These are phyloP conservation scores for Pocillopora damicornis DNA, from an alignment of 64 coral and sea anemone genomes.

Conservation along the genomic window DNA sequence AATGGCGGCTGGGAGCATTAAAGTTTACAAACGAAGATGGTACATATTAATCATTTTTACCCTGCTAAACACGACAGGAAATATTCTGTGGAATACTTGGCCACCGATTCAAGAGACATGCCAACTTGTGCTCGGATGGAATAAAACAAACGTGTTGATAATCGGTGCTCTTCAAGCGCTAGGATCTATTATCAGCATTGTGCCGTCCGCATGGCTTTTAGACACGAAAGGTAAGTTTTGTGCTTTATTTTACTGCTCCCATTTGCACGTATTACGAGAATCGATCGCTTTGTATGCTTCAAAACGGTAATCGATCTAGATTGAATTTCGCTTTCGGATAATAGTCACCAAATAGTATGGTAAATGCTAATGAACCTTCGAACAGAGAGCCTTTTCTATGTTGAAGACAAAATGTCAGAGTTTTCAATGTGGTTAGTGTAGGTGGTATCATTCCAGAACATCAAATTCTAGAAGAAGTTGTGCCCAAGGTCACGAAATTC, in stretches of 20 bases:
- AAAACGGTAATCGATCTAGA: too few relatives aligned
- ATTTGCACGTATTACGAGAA: background rate
- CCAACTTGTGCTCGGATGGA: slow-evolving; percentile 78
- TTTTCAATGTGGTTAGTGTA: too few relatives aligned
- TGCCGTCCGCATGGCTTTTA: slow-evolving; percentile 83
- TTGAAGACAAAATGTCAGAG: too few relatives aligned
- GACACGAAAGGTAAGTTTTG: slow-evolving; percentile 79
- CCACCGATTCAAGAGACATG: slow-evolving; percentile 88
- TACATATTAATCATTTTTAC: slow-evolving; percentile 82
- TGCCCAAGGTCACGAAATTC: too few relatives aligned
- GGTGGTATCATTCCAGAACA: too few relatives aligned
- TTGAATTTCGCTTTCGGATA: too few relatives aligned
- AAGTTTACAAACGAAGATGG: slow-evolving; percentile 78
- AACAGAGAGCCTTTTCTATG: too few relatives aligned
- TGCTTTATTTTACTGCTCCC: background rate
- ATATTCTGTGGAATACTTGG: slow-evolving; percentile 96
- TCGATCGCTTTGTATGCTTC: background rate
- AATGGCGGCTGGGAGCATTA: slow-evolving; percentile 35
- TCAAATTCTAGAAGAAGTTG: too few relatives aligned
- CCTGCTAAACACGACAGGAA: slow-evolving; percentile 70
- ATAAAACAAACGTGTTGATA: slow-evolving; percentile 78
- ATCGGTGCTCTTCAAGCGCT: slow-evolving; percentile 86
- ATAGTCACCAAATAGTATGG: too few relatives aligned
- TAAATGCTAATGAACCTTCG: too few relatives aligned
- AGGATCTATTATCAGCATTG: slow-evolving; percentile 78